Evolutionary conservation across 2,888 invertebrate species (phyloP), one percentile per base, ranked within the genome.

Genomic region (Mystacides longicornis): DNA sequence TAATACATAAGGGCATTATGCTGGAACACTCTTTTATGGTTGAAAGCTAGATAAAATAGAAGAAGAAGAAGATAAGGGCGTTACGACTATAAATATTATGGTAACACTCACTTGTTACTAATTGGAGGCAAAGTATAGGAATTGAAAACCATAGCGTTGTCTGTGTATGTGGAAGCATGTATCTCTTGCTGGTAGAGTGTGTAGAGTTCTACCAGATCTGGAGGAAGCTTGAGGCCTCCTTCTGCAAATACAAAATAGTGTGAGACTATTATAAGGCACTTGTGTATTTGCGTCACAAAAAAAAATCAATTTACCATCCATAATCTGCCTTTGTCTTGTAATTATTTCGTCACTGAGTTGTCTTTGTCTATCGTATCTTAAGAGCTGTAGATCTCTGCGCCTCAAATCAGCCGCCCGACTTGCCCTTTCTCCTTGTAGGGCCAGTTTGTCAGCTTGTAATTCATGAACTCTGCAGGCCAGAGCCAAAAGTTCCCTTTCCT

Each of bases 361-460:
- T 20, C 92, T 78, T 70, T 94, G 93, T 22, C 93, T 79, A 67
- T 91, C 89, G 55, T 89, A 87, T 20, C 92, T 78, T 62, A 93
- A 77, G 60, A 94, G 80, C 64, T 93, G 83, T 59, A 93, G 78
- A 67, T 94, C 93, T 48, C 93, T 78, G 56, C 93, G 78, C 43
- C 91, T 80, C 55, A 95, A 79, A 67, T 94, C 93, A 65, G 93
- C 92, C 64, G 92, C 89, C 21, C 91, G 81, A 48, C 92, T 86
- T 55, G 94, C 77, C 31, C 91, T 78, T 67, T 91, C 89, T 2
- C 93, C 91, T 71, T 93, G 93, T 64, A 94, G 77, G 64, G 94
- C 93, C 73, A 91, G 84, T 74, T 93, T 96, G 69, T 94, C 93
- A 0, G 95, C 93, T 73, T 96, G 96, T 54, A 95, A 77, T 71